Percentiles rank a stretch among this genome's conserved stretches.
Conservation (phyloP, 2,888 invertebrate genomes). For the Tridacna crocea region DNA sequence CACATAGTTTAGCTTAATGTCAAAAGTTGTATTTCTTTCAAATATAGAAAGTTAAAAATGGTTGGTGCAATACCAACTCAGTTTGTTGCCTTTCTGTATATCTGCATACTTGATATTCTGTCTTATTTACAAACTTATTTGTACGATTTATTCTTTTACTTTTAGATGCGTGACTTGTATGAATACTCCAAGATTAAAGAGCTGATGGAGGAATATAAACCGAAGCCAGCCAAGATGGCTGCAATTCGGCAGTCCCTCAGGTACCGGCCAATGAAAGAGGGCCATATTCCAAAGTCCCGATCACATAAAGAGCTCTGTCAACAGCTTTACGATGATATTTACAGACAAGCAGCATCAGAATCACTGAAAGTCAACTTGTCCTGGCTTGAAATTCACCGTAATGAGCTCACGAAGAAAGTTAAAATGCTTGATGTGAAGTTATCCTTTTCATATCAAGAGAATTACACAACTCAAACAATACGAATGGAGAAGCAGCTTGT, state of each 20-base stretch:
- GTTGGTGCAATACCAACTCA: too few species aligned
- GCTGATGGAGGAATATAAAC: slow-evolving; percentile 64
- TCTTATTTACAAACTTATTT: too few species aligned
- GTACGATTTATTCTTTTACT: not conserved
- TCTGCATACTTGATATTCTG: too few species aligned
- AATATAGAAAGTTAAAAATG: too few species aligned
- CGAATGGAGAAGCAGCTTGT: slow-evolving; percentile 65
- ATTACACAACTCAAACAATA: slow-evolving; percentile 65
- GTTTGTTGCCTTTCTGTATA: too few species aligned
- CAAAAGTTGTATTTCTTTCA: too few species aligned
- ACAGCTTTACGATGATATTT: slow-evolving; percentile 50
- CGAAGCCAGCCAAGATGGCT: slow-evolving; percentile 41
- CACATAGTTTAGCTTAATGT: too few species aligned
- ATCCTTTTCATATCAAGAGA: slow-evolving; percentile 69
- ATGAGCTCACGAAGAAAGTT: slow-evolving; percentile 68
- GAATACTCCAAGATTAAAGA: slow-evolving; percentile 59
- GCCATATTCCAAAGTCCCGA: slow-evolving; percentile 50
- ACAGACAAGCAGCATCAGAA: slow-evolving; percentile 64
- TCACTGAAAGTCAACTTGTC: slow-evolving; percentile 61
- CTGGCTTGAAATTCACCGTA: slow-evolving; percentile 65
- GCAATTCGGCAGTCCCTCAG: slow-evolving; percentile 38
- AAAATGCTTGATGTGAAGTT: slow-evolving; percentile 70
- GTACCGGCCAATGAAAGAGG: slow-evolving; percentile 58
- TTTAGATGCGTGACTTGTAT: slow-evolving; percentile 61
- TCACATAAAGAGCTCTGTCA: slow-evolving; percentile 53